phyloP scores from a whole-genome alignment of 2,797 vertebrate genomes.

The Malurus leucopterus region DNA sequence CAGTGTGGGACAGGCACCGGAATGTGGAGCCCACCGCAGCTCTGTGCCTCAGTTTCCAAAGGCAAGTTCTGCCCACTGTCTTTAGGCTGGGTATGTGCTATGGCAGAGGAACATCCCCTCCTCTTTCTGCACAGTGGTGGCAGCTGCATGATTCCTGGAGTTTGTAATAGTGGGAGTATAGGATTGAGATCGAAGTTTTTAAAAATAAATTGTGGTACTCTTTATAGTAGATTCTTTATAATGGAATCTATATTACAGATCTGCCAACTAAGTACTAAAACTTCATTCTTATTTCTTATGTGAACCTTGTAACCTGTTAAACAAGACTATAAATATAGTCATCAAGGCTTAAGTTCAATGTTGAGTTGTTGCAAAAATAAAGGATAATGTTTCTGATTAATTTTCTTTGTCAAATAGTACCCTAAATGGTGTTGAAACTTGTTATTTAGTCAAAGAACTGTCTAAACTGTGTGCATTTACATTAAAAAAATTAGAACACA shows the following conservation, averaged over 20 bases:
- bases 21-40: neutral
- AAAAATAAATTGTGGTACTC: neutral
- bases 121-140: neutral
- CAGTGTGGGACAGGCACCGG: accelerated
- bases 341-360: neutral
- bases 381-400: slow-evolving; percentile 29
- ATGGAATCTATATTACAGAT: neutral
- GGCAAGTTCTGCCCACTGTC: neutral
- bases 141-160: neutral
- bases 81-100: accelerated
- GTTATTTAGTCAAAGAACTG: slow-evolving; percentile 57
- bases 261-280: neutral
- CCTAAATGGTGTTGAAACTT: slow-evolving; percentile 47
- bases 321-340: neutral
- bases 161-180: neutral
- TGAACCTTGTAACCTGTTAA: slow-evolving; percentile 1
- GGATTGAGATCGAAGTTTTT: neutral
- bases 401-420: slow-evolving; percentile 40
- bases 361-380: slow-evolving; percentile 34
- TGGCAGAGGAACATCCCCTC: neutral
- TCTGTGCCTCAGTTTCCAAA: neutral
- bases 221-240: neutral
- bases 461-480: slow-evolving; percentile 52
- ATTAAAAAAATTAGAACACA: slow-evolving; percentile 63
- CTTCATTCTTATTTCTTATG: neutral